Base-by-base conservation (phyloP, 2,888 invertebrate species). In the Agrochola lota region DNA sequence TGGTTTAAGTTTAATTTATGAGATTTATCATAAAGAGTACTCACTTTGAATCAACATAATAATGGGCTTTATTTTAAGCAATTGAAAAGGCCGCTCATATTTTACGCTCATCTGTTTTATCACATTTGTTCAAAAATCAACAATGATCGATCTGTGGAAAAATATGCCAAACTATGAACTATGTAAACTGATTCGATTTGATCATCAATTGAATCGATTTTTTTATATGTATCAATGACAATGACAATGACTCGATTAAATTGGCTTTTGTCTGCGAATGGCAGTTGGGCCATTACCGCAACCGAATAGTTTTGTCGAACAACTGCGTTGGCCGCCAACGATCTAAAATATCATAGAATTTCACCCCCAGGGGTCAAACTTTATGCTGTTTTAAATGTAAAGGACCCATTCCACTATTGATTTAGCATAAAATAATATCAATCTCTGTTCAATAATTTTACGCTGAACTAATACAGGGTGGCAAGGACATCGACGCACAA, bases 241-340 rank as follows among this genome's bases (percentile, higher is more conserved):
- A 60, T 60, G 46, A 83, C 52, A 83, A 84, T 66, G 40, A 67
- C 60, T 79, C 66, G 30, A 71, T 84, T 11, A 49, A 78, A 84
- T 67, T 57, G 70, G 62, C 70, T 83, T 71, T 70, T 62, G 49
- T 62, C 49, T 83, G 79, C 40, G 23, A 57, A 55, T 84, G 84
- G 35, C 79, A 71, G 60, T 79, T 57, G 26, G 63, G 15, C 52
- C 43, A 55, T 69, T 69, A 71, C 60, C 72, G 12, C 84, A 67
- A 62, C 15, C 55, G 23, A 79, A 70, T 67, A 84, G 71, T 67
- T 79, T 70, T 55, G 60, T 73, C 35, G 35, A 11, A 69, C 17
- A 67, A 59, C 49, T 77, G 26, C 12, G 49, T 52, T 55, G 46
- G 26, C 40, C 26, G 15, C 30, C 20, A 30, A 59, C 55, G 23